Base-by-base conservation (phyloP, 1,140 invertebrate genomes). In the Atta texana region DNA sequence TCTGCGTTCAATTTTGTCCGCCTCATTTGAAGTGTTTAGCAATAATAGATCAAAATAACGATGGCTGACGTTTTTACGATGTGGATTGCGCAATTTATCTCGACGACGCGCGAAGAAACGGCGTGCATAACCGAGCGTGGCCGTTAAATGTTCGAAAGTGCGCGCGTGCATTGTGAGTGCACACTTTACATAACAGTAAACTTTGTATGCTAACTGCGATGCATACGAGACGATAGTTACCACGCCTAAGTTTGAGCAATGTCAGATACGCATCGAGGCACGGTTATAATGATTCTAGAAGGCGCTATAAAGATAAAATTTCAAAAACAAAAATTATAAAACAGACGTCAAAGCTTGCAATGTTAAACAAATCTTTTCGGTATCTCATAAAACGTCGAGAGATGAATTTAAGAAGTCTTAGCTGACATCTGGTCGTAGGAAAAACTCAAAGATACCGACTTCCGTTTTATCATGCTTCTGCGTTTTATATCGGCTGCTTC, bases 61-160 rank as follows among this genome's bases (percentile, higher is more conserved):
- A 14, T 74, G 8, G 3, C 44, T 12, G 61, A 16, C 39, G 14
- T 39, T 68, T 82, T 82, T 82, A 89, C 71, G 81, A 66, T 88
- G 87, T 81, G 80, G 86, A 87, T 89, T 89, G 24, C 76, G 68
- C 86, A 89, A 90, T 89, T 90, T 84, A 87, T 89, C 72, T 78
- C 44, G 64, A 21, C 57, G 49, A 0, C 53, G 75, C 71, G 85
- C 51, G 66, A 81, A 76, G 51, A 51, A 88, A 61, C 55, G 77
- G 3, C 28, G 34, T 53, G 34, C 51, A 68, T 44, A 55, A 59
- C 21, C 68, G 28, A 53, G 74, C 24, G 28, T 66, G 84, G 72
- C 80, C 53, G 12, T 90, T 87, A 87, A 90, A 87, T 14, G 24
- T 49, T 44, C 53, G 57, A 74, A 63, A 61, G 69, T 51, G 80